Evolutionary conservation across 2,888 invertebrate species (phyloP), one percentile per base, ranked within the genome.

Genomic region (Clivina fossor): DNA sequence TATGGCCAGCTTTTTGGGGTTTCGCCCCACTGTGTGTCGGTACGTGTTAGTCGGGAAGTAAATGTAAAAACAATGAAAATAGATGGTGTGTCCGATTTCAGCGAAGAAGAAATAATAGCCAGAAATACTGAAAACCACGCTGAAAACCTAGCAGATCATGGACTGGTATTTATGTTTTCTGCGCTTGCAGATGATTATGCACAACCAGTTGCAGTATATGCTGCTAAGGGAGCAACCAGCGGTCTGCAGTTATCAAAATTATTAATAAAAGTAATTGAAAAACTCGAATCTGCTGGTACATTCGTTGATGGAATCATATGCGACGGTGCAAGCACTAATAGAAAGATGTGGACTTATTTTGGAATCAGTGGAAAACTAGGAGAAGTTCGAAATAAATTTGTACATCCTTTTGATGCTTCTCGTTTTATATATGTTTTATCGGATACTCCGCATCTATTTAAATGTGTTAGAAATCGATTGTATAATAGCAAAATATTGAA

Each of bases 381-480:
- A 3, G 16, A 38, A 33, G 38, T 38, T 8, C n/a, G 9, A 2
- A 49, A 56, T 18, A 50, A 50, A 50, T 13, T 53, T 26, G 16
- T 40, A 15, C 56, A 56, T 40, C 56, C 56, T 13, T n/a, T 50
- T 3, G 57, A 44, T 43, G 55, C 59, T 28, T 41, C 40, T 2
- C 57, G 61, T 11, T 15, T 33, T 16, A 18, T 64, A 11, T 63
- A 44, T 44, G 57, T 58, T 7, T 62, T 63, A 37, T 64, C 63
- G 0, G 62, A 64, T 55, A 58, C 59, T 8, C 59, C 63, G 4
- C 64, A 64, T 38, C 43, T 64, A 2, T 38, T 64, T 1, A 64
- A 65, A 56, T 61, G 58, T 20, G 58, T 63, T 24, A 47, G 62
- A 28, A 64, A 64, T 57, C 48, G 61, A 28, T 30, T 63, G 2